phyloP scores from a whole-genome alignment of 2,113 vertebrate species.

The Tragelaphus scriptus region DNA sequence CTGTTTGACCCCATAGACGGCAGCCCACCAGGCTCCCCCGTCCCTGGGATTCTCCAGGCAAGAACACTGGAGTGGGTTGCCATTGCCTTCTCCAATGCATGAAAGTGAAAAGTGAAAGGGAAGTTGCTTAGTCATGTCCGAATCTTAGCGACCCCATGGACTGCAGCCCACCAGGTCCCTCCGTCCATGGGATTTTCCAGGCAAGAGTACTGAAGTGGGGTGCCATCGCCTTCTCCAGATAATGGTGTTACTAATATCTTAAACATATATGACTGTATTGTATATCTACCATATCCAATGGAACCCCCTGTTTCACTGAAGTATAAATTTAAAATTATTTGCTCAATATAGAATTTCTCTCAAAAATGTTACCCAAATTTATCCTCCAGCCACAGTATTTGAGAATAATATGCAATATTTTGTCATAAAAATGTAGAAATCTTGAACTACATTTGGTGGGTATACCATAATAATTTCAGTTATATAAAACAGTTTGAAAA shows the following conservation, averaged over 20 bases:
- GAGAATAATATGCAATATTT: not conserved
- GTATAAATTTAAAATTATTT: not conserved
- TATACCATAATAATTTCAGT: not conserved
- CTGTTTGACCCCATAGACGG: too few species aligned
- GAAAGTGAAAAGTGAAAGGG: too few species aligned
- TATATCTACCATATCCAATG: not conserved
- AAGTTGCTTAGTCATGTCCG: too few species aligned
- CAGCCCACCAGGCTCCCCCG: too few species aligned
- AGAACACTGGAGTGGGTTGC: too few species aligned
- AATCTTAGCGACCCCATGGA: too few species aligned
- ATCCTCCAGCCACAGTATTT: not conserved
- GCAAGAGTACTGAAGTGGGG: too few species aligned
- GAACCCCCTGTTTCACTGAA: not conserved
- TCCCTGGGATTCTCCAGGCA: too few species aligned
- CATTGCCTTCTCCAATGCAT: too few species aligned
- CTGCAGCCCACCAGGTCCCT: too few species aligned
- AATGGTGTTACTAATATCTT: not conserved
- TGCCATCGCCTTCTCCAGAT: not conserved
- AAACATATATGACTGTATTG: not conserved
- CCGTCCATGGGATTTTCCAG: too few species aligned
- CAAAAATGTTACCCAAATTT: not conserved
- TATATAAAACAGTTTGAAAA: conserved; percentile 37
- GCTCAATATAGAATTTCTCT: not conserved
- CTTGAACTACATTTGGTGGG: not conserved
- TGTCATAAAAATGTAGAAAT: conserved; percentile 31